phyloP scores from a whole-genome alignment of 2,113 vertebrate species.

The Thunnus thynnus region DNA sequence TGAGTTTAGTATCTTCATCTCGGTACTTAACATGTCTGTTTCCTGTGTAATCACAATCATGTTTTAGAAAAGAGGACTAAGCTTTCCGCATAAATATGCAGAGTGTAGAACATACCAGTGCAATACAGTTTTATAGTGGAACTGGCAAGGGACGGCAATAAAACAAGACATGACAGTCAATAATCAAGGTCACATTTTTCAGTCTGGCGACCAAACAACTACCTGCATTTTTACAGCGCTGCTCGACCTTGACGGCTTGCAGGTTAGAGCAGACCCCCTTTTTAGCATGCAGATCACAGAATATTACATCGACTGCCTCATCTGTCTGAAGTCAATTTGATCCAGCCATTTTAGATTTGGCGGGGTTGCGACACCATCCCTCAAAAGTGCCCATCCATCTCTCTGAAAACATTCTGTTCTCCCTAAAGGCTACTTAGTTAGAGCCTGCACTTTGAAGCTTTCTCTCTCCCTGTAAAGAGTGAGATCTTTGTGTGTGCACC shows the following conservation, averaged over 20 bases:
- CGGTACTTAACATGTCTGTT: slow-evolving; percentile 10
- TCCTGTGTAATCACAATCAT: slow-evolving; percentile 17
- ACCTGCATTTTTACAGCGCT: slow-evolving; percentile 80
- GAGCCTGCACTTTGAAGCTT: slow-evolving; percentile 59
- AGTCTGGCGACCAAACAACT: slow-evolving; percentile 82
- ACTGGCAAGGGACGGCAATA: slow-evolving; percentile 68
- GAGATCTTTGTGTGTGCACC: slow-evolving; percentile 61
- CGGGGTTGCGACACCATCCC: slow-evolving; percentile 82
- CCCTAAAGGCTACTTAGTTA: slow-evolving; percentile 77
- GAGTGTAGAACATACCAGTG: slow-evolving; percentile 9
- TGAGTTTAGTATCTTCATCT: slow-evolving; percentile 24
- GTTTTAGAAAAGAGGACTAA: slow-evolving; percentile 9
- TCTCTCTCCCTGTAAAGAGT: slow-evolving; percentile 47
- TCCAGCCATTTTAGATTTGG: slow-evolving; percentile 85
- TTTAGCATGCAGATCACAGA: slow-evolving; percentile 85
- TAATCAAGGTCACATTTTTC: slow-evolving; percentile 85
- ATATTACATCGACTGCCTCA: slow-evolving; percentile 83
- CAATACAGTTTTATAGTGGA: slow-evolving; percentile 62
- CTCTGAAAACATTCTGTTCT: slow-evolving; percentile 80
- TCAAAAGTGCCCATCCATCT: slow-evolving; percentile 84
- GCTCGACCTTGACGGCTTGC: slow-evolving; percentile 79
- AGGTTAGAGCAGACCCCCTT: slow-evolving; percentile 78
- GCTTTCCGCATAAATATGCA: slow-evolving; percentile 27
- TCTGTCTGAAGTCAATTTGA: slow-evolving; percentile 85
- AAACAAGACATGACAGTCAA: slow-evolving; percentile 82